Percentiles rank a stretch among this genome's conserved stretches.
phyloP scores from a whole-genome alignment of 2,797 vertebrate genomes.

The Hipposideros larvatus region DNA sequence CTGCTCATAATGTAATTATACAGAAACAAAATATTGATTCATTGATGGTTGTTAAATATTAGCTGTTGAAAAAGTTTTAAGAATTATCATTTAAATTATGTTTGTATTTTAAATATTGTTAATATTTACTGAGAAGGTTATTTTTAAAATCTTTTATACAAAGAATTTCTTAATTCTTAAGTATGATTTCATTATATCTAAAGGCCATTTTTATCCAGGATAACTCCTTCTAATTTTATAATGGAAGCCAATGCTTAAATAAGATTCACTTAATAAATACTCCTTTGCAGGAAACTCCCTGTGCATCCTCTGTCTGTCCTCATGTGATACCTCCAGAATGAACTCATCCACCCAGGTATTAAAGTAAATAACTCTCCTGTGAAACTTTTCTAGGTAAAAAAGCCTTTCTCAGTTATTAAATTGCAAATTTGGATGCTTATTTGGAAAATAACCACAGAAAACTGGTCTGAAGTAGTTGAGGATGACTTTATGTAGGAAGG shows the following conservation, averaged over 20 bases:
- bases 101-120: conserved; percentile 18
- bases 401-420: conserved; percentile 28
- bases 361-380: neutral
- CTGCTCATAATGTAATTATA: neutral
- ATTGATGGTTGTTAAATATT: neutral
- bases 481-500: neutral
- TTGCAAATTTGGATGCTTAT: conserved; percentile 56
- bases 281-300: neutral
- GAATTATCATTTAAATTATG: conserved; percentile 50
- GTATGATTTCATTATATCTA: neutral
- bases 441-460: conserved; percentile 41
- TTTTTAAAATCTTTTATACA: neutral
- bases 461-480: conserved; percentile 11
- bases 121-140: conserved; percentile 30
- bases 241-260: neutral
- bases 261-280: neutral
- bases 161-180: conserved; percentile 11
- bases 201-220: neutral
- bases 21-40: conserved; percentile 47
- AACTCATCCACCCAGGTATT: neutral
- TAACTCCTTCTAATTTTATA: neutral
- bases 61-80: neutral
- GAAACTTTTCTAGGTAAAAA: conserved; percentile 40
- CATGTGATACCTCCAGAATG: neutral
- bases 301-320: neutral